Conservation (phyloP, 2,113 vertebrate species). For the Paracyprichromis sp. region DNA sequence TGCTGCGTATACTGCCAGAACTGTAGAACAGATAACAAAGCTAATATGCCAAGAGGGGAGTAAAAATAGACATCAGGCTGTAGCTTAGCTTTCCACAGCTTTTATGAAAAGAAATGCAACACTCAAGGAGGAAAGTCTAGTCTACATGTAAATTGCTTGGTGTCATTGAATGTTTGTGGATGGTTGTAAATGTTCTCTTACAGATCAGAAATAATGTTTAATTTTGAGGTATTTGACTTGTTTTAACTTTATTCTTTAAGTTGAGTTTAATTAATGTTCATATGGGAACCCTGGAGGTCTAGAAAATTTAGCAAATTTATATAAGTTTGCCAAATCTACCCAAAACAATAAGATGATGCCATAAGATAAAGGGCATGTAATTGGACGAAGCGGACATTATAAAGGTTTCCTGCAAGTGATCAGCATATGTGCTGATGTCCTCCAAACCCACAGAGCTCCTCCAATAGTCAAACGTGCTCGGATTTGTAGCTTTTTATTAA, state of each 20-base stretch:
- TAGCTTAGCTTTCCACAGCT: neutral
- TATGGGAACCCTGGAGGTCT: fast-evolving
- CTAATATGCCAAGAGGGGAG: slow-evolving; percentile 7
- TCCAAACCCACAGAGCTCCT: neutral
- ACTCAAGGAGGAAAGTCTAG: neutral
- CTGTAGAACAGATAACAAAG: neutral
- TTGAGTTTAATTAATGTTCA: neutral
- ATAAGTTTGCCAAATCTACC: neutral
- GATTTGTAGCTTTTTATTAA: neutral
- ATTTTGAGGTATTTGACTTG: neutral
- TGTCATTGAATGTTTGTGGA: neutral
- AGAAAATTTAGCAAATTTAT: neutral
- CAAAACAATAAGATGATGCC: neutral
- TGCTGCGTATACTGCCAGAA: neutral
- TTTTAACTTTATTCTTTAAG: neutral
- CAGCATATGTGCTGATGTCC: neutral
- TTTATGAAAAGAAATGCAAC: slow-evolving; percentile 27
- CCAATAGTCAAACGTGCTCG: neutral
- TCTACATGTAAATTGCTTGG: neutral
- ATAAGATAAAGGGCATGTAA: neutral
- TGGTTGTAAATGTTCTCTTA: neutral
- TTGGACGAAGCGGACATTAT: fast-evolving
- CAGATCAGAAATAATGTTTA: neutral
- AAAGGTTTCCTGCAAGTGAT: neutral
- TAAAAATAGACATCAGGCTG: slow-evolving; percentile 24